Base-by-base conservation (phyloP, 2,113 vertebrate species). In the Eulemur macaco region DNA sequence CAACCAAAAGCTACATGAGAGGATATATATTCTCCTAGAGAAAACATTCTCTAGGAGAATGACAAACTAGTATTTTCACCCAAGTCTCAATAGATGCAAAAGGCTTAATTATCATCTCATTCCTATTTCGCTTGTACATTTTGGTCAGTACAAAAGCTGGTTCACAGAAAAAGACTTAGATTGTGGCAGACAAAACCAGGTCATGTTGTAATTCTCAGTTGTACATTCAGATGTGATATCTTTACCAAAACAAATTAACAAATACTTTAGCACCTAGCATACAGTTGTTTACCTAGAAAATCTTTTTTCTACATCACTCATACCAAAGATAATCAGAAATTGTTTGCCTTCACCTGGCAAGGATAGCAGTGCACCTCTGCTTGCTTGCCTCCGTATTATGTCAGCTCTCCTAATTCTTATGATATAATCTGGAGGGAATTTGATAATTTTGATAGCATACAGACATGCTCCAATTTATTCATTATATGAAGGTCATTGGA, bases 181-280 rank as follows among this genome's bases (percentile, higher is more conserved):
- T 91, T 71, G 37, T 83, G 56, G 3, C 34, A 93, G 50, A 77
- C 4, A 63, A 47, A 94, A 87, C 0, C 15, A 42, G 82, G 45
- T 94, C 94, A 83, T 54, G 12, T 17, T 91, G 10, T 83, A 88
- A 91, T 64, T 91, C 76, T 87, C n/a, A 82, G 47, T 7, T 87
- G 42, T 73, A 84, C 77, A 87, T 87, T 45, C 21, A 88, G 52
- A 83, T 34, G 31, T 42, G 29, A 15, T 47, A 34, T 69, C 15
- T 82, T 94, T 54, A 39, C 8, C 27, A 27, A 94, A 86, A 77
- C 29, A 68, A 81, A 89, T 45, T 58, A 89, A 74, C 25, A 91
- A 37, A 83, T 20, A 82, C 0, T 31, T 81, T 83, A 42, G 20
- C 9, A 73, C 2, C 45, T 45, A 34, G 5, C n/a, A 50, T 50